These are phyloP conservation scores for Sapajus apella DNA, from an alignment of 2,113 vertebrate species.

Conservation along the genomic window DNA sequence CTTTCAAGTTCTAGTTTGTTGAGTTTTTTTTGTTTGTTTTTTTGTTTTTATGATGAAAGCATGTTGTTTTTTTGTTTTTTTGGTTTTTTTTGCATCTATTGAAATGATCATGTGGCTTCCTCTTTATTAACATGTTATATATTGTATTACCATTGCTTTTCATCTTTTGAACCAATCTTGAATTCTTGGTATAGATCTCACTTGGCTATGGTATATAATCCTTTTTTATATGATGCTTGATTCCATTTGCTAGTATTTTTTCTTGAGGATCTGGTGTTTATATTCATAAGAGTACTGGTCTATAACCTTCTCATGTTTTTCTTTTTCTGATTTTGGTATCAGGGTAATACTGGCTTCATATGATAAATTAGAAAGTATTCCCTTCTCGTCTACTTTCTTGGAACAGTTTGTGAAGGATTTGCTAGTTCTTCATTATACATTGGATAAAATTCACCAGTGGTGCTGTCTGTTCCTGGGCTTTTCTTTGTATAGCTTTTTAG, in stretches of 20 bases:
- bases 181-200: not conserved
- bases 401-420: not conserved
- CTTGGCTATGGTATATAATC: not conserved
- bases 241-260: not conserved
- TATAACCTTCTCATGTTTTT: not conserved
- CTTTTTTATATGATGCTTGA: not conserved
- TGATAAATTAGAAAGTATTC: not conserved
- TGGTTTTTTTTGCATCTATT: not conserved
- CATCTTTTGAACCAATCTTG: not conserved
- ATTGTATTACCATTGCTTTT: not conserved
- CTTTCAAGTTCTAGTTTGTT: no score
- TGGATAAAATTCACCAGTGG: not conserved
- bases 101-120: not conserved
- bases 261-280: not conserved
- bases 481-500: not conserved
- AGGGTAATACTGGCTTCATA: not conserved
- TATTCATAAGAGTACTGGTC: not conserved
- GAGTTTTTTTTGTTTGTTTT: not conserved
- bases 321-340: not conserved
- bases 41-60: not conserved
- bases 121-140: not conserved
- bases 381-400: not conserved
- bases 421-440: not conserved
- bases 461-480: not conserved
- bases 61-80: not conserved